These are phyloP conservation scores for Platysternon megacephalum DNA, from an alignment of 2,113 vertebrate species.

Conservation along the genomic window DNA sequence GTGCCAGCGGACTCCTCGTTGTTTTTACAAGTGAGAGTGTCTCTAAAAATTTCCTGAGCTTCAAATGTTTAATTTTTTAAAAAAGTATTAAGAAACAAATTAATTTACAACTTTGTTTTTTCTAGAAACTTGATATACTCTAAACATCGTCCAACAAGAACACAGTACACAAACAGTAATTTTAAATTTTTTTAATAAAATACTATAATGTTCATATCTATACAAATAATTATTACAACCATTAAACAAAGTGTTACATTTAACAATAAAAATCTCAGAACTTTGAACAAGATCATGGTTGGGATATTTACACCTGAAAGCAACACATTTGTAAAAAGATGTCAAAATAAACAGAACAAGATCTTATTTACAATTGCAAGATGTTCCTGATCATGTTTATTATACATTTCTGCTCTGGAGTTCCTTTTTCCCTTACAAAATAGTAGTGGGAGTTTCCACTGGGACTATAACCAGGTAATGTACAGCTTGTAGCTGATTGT, in stretches of 20 bases:
- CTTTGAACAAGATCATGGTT: slow-evolving; percentile 80
- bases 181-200: slow-evolving; percentile 86
- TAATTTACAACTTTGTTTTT: not conserved
- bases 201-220: slow-evolving; percentile 83
- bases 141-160: not conserved
- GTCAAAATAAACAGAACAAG: slow-evolving; percentile 82
- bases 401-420: slow-evolving; percentile 72
- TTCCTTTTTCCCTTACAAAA: slow-evolving; percentile 75
- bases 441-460: slow-evolving; percentile 52
- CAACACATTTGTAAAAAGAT: slow-evolving; percentile 81
- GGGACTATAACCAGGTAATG: slow-evolving; percentile 62
- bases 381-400: slow-evolving; percentile 72
- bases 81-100: not conserved
- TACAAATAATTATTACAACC: slow-evolving; percentile 87
- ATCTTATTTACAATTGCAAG: slow-evolving; percentile 81
- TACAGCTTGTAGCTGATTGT: slow-evolving; percentile 72
- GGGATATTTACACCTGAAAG: slow-evolving; percentile 82
- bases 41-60: not conserved
- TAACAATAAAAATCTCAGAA: slow-evolving; percentile 84
- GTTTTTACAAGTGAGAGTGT: not conserved
- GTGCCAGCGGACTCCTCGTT: no score
- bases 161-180: slow-evolving; percentile 71
- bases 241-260: slow-evolving; percentile 84
- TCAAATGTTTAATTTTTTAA: not conserved
- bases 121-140: not conserved